A percentile compares a stretch with the other conserved stretches of the same genome.
phyloP scores from a whole-genome alignment of 2,113 vertebrate genomes.

The Acinonyx jubatus region DNA sequence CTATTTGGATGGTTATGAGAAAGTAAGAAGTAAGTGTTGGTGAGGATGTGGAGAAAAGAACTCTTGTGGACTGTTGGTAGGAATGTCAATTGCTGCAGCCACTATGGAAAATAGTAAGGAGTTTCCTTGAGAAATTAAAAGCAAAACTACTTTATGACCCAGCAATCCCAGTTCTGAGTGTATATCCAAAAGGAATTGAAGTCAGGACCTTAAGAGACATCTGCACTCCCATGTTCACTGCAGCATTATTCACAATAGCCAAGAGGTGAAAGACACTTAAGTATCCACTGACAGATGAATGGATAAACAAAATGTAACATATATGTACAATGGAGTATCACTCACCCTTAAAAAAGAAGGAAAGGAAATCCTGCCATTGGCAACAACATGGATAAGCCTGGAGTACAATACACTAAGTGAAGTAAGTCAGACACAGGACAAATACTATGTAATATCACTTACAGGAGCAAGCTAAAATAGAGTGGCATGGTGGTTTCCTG shows the following conservation, averaged over 20 bases:
- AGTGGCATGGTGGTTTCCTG: not conserved
- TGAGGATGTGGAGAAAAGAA: not conserved
- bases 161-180: not conserved
- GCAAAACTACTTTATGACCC: not conserved
- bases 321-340: not conserved
- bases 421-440: not conserved
- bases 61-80: not conserved
- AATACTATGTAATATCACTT: not conserved
- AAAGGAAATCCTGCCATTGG: too few relatives aligned
- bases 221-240: too few relatives aligned
- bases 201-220: not conserved
- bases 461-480: not conserved
- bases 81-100: not conserved
- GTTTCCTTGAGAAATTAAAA: not conserved
- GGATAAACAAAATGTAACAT: not conserved
- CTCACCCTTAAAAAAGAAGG: not conserved
- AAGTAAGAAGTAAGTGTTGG: not conserved
- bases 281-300: not conserved
- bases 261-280: not conserved
- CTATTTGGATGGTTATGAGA: not conserved
- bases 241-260: not conserved
- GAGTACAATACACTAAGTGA: not conserved
- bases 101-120: not conserved
- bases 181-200: not conserved
- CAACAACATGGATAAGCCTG: too few relatives aligned